Conservation (phyloP, 1,140 invertebrate species). For the Neodiprion pinetum region DNA sequence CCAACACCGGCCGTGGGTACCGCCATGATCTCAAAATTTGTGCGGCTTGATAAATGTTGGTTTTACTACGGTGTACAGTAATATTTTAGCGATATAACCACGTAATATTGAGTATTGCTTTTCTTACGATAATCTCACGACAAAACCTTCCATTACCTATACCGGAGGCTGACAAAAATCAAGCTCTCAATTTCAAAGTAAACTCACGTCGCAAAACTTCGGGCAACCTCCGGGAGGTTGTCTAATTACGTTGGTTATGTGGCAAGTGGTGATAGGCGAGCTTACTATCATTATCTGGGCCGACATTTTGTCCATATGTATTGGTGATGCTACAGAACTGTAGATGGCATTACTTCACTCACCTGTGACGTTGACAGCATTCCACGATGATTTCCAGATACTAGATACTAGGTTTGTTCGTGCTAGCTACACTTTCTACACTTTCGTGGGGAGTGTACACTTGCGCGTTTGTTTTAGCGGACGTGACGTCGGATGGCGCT, state of each 20-base stretch:
- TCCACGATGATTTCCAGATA: no score
- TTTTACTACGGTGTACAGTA: not conserved
- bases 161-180: not conserved
- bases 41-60: not conserved
- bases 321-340: no score
- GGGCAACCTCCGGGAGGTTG: constrained; percentile 1
- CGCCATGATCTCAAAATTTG: constrained; percentile 51
- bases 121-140: not conserved
- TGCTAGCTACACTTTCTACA: no score
- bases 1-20: constrained; percentile 61
- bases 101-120: not conserved
- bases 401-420: no score
- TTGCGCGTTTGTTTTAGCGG: no score
- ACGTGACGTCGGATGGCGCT: no score
- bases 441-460: no score
- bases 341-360: no score
- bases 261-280: no score
- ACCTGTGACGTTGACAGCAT: no score
- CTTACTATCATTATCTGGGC: no score
- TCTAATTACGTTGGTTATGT: not conserved
- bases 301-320: no score
- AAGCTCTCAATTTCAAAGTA: not conserved
- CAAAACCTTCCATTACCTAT: not conserved
- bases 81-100: not conserved
- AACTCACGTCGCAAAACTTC: constrained; percentile 7